Evolutionary conservation across 2,888 invertebrate genomes (phyloP), one percentile per base, ranked within the genome.

Genomic region (Molorchus minor): DNA sequence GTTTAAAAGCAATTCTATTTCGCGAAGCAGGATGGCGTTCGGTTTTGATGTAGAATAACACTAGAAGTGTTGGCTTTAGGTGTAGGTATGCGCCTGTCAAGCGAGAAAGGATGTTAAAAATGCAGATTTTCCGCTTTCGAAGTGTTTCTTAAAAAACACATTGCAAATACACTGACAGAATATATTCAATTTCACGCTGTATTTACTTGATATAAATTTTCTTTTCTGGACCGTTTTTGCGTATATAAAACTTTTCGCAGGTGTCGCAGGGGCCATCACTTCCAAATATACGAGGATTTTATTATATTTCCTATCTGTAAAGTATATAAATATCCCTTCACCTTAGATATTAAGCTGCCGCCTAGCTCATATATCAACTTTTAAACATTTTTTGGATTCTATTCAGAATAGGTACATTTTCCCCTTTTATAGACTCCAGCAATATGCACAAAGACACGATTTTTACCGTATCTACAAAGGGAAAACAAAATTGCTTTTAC

Each of bases 111-210:
- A 49, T 35, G 45, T 49, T 51, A 45, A 55, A 56, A 55, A 53
- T 61, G 52, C 53, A 58, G 64, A 47, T 61, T 67, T 51, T 56
- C 59, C 56, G 44, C 44, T 57, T 58, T 45, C 49, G 40, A 52
- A 58, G 58, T 62, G 65, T 64, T 63, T 54, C 58, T 54, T 55
- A 44, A 61, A 54, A 63, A 62, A 67, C 60, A 58, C 67, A 66
- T 67, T 67, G 64, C 63, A 67, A 68, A 65, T 69, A 68, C 64
- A 68, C 67, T 67, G 64, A 58, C 65, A 65, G 61, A 68, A 67
- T 63, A 72, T 71, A 71, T 72, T 68, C 71, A 71, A 71, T 71
- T 70, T 71, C 69, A 71, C 70, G 71, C 67, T 64, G 70, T 71
- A 71, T 72, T 72, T 71, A 71, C 67, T 60, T 68, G 64, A 68